Base-by-base conservation (phyloP, 2,113 vertebrate species). In the Maccullochella peelii region DNA sequence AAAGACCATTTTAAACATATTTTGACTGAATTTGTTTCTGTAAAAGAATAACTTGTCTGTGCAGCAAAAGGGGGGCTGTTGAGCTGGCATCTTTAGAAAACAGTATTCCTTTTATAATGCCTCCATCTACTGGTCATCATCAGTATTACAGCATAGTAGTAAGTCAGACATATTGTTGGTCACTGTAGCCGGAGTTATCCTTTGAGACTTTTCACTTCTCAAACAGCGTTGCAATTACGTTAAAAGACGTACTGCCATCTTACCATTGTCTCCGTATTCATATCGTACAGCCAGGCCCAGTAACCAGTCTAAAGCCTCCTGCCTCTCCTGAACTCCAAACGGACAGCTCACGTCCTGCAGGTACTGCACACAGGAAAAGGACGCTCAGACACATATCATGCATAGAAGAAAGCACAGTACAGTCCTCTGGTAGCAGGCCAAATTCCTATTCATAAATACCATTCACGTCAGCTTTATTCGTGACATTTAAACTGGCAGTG, bases 201-300 rank as follows among this genome's bases (percentile, higher is more conserved):
- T 40, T 23, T 6, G 6, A 38, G 10, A 25, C 9, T 20, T 12
- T 47, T 20, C n/a, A 16, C 4, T 30, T 36, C 9, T 25, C 0
- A 71, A n/a, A 27, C n/a, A 59, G 27, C 3, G 4, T 1, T 36
- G 30, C 30, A 33, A 33, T 18, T 5, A 49, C 11, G 7, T 18
- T 18, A 49, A 68, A n/a, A 49, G 42, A 23, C 25, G 0, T 62
- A 1, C 8, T 49, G 33, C 21, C 5, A 11, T 36, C 90, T 61
- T 95, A 99, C 98, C 98, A 57, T 99, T 99, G 88, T 99, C 98
- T 87, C 97, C 98, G 65, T 99, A 99, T 83, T 99, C 98, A 7
- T 98, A 97, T 49, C 98, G 95, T 33, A 99, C 98, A 7, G 98
- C 97, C 85, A 99, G 93, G n/a, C 98, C 98, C 21, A 99, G 96